Base-by-base conservation (phyloP, 2,113 vertebrate species). In the Vombatus ursinus region DNA sequence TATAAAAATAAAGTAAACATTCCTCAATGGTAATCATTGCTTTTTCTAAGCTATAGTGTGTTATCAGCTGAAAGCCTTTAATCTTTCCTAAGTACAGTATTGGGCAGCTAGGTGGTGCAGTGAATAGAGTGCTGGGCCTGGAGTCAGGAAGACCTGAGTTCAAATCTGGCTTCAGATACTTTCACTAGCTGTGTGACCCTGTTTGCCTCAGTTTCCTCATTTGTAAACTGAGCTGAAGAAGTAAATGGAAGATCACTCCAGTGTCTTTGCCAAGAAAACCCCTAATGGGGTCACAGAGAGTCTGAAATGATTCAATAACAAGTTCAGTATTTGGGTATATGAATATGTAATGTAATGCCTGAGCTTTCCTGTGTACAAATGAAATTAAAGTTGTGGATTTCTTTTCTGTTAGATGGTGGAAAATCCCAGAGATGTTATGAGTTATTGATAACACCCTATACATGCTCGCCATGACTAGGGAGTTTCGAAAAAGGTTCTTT, bases 21-120 rank as follows among this genome's bases (percentile, higher is more conserved):
- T 92, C 91, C 24, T 95, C 61, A 95, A 3, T 94, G 61, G 47
- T 90, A 93, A 96, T 93, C 90, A 19, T 89, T 96, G 51, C 26
- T 94, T 93, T 95, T 48, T 12, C 50, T 92, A 91, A 92, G 91
- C 19, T 92, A 5, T 26, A 52, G 8, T 51, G 89, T 84, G 50
- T 91, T 48, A 22, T 93, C 51, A 93, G 94, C 51, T 93, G 31
- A 0, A 95, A 54, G 91, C 61, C 52, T 91, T 94, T 53, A 44
- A 47, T 92, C 94, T 95, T 90, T 16, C 14, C 53, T 47, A 51
- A 91, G 50, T 92, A 48, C 44, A 92, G 61, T 48, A 90, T 1
- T 84, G 68, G 53, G 8, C 8, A 57, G 26, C 54, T 57, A 57
- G 54, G 2, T 57, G 54, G 54, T 26, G 8, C 26, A 57, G 8